Evolutionary conservation across 2,888 invertebrate genomes (phyloP).

Genomic region (Tolmerus cingulatus): DNA sequence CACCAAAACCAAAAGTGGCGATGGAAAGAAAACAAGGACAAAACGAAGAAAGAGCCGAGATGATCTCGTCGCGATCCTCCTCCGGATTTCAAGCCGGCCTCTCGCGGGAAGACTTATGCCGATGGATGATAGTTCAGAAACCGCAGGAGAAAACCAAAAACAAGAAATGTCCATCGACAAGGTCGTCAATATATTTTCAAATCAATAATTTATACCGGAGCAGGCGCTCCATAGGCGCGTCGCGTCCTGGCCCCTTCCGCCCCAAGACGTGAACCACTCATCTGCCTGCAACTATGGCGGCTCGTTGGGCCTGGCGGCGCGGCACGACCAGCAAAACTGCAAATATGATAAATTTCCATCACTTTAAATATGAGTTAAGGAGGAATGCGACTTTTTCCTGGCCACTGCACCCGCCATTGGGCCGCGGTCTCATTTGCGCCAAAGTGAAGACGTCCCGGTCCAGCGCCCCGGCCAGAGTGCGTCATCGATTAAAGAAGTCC

Average conservation of each 20-base stretch:
- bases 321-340: neutral
- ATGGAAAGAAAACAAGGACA: neutral
- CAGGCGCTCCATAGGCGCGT: neutral
- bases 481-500: constrained; percentile 38
- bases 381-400: neutral
- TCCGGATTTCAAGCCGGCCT: neutral
- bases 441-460: neutral
- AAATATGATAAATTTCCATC: constrained; percentile 36
- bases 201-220: constrained; percentile 38
- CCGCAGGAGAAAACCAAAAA: constrained; percentile 1
- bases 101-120: constrained; percentile 1
- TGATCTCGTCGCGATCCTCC: constrained; percentile 22
- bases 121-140: neutral
- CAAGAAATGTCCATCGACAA: constrained; percentile 42
- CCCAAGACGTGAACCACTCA: neutral
- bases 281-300: constrained; percentile 17
- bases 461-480: neutral
- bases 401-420: neutral
- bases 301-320: neutral
- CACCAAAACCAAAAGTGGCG: neutral
- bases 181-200: constrained; percentile 43
- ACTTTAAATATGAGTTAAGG: constrained; percentile 15
- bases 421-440: constrained; percentile 4
- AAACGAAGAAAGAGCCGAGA: neutral
- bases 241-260: neutral